These are phyloP conservation scores for Ceratitis capitata DNA, from an alignment of 1,140 invertebrate species.

Conservation along the genomic window DNA sequence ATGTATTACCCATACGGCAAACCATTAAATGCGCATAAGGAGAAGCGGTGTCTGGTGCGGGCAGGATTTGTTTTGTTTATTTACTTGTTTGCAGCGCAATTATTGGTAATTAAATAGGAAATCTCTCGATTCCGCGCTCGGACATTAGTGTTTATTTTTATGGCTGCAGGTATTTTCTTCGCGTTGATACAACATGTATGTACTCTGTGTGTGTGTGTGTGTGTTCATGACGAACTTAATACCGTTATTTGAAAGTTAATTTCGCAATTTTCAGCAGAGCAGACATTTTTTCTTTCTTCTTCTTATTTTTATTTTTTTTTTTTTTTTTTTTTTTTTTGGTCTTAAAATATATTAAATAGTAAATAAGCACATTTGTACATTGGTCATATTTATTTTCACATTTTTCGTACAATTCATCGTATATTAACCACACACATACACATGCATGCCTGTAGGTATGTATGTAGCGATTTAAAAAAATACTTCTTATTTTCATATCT, in stretches of 20 bases:
- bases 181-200: not conserved
- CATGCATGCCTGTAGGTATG: too few species aligned
- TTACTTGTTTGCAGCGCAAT: not conserved
- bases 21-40: not conserved
- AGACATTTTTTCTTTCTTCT: not conserved
- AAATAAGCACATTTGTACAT: not conserved
- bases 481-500: too few species aligned
- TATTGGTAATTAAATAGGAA: constrained; percentile 30
- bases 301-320: too few species aligned
- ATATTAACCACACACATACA: too few species aligned
- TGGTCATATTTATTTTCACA: not conserved
- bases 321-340: too few species aligned
- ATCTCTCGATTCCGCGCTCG: not conserved
- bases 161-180: not conserved
- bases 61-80: not conserved
- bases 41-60: not conserved
- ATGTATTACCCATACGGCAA: not conserved
- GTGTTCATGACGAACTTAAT: not conserved
- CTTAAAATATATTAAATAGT: too few species aligned
- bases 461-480: too few species aligned
- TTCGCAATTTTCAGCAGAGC: constrained; percentile 15
- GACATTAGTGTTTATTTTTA: not conserved
- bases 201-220: not conserved
- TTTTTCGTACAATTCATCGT: not conserved
- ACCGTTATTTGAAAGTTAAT: constrained; percentile 26